phyloP scores from a whole-genome alignment of 2,113 vertebrate species.

The Prionailurus viverrinus region DNA sequence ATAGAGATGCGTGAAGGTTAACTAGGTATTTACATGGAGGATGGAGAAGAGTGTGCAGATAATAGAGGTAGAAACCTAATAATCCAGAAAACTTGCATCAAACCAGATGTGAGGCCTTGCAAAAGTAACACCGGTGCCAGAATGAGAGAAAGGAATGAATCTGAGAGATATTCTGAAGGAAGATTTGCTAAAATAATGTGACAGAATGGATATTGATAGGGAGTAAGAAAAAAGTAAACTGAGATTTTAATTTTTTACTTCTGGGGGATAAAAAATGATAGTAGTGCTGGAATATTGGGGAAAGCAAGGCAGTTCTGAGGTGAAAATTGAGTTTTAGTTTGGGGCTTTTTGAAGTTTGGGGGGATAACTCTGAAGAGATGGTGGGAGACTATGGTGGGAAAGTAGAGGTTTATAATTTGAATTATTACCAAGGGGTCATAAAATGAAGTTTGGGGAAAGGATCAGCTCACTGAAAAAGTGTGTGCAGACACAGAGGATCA shows the following conservation, averaged over 20 bases:
- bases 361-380: background rate
- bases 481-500: background rate
- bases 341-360: background rate
- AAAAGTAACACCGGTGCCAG: background rate
- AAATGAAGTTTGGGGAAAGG: background rate
- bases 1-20: constrained; percentile 36
- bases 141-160: constrained; percentile 34
- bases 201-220: constrained; percentile 65
- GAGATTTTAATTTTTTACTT: constrained; percentile 55
- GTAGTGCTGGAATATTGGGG: background rate
- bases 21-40: constrained; percentile 48
- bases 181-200: constrained; percentile 65
- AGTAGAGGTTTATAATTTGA: background rate
- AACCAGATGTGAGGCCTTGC: constrained; percentile 48
- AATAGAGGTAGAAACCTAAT: constrained; percentile 35
- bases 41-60: background rate
- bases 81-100: constrained; percentile 29
- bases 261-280: constrained; percentile 12
- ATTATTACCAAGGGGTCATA: background rate
- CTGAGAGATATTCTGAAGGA: background rate
- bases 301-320: background rate
- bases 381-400: background rate
- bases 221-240: constrained; percentile 46
- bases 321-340: background rate
- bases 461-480: background rate